Percentiles rank a stretch among this genome's conserved stretches.
Conservation (phyloP, 1,140 invertebrate species). For the Whitmania pigra region DNA sequence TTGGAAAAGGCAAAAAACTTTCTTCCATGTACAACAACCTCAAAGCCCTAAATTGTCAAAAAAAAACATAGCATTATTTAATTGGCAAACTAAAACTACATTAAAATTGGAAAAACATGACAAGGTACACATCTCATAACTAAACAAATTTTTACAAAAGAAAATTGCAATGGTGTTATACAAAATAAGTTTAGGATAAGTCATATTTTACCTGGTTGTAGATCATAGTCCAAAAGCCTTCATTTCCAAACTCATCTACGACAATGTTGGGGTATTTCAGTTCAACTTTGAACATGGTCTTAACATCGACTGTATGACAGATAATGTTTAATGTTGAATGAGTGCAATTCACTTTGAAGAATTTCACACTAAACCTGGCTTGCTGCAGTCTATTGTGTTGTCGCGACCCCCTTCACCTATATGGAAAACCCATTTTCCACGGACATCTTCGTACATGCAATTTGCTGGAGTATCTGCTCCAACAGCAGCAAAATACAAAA, state of each 20-base stretch:
- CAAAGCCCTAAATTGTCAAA: constrained; percentile 37
- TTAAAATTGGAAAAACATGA: no score
- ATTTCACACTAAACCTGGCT: no score
- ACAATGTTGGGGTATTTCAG: constrained; percentile 44
- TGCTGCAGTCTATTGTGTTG: constrained; percentile 36
- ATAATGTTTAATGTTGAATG: neutral
- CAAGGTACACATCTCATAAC: no score
- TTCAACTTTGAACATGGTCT: constrained; percentile 25
- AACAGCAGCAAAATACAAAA: no score
- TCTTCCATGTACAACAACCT: constrained; percentile 36
- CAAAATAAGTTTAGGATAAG: no score
- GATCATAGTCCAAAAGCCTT: constrained; percentile 49
- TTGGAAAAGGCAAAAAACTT: constrained; percentile 46
- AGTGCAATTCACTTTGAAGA: no score
- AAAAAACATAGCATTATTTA: constrained; percentile 21
- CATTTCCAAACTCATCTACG: constrained; percentile 43
- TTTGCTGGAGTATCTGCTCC: constrained; percentile 44
- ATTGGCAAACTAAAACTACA: neutral
- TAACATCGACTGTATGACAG: neutral
- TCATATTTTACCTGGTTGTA: constrained; percentile 43
- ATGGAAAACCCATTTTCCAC: constrained; percentile 43
- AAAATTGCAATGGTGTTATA: no score
- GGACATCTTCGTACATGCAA: constrained; percentile 46
- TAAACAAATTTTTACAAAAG: no score
- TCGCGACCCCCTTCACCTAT: constrained; percentile 38